Base-by-base conservation (phyloP, 2,113 vertebrate genomes). In the Natator depressus region DNA sequence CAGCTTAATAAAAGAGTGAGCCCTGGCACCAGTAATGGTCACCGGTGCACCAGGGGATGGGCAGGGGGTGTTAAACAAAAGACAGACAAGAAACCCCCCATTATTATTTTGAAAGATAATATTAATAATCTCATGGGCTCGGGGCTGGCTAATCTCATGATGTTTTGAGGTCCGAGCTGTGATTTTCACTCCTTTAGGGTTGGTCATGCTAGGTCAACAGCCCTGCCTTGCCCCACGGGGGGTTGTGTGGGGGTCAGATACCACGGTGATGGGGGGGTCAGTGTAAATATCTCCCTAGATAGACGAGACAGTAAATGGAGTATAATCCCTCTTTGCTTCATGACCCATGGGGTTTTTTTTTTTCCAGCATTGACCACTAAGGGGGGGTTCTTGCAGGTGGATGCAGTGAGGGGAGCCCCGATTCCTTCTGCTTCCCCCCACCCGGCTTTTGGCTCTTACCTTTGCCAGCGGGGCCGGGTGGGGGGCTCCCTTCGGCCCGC, bases 401-500 rank as follows among this genome's bases (percentile, higher is more conserved):
- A 9, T 24, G 25, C 10, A 25, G 9, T 57, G 8, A 11, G 65
- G 65, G 35, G 8, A 54, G 7, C 20, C 53, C 53, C 5, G 4
- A 38, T 72, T 69, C 17, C 9, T 54, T 54, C 53, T 13, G 27
- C 11, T 59, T 29, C 31, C 29, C 25, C 8, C n/a, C n/a, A n/a
- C 42, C 38, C 24, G 22, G 17, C 53, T 54, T 76, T 16, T 16
- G 4, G 42, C 38, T 53, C 90, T 57, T 50, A 93, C 91, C 82
- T 89, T 93, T 93, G 57, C 82, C 85, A 0, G 89, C 54, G 0
- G 94, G 95, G 89, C 96, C 98, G 7, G 72, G 96, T 97, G 97
- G 35, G 17, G n/a, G 65, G 65, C 65, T 69, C 46, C 98, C 99
- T 42, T 99, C 98, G 80, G 98, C 93, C 78, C 98, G 97, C 84